A percentile compares a stretch with the other conserved stretches of the same genome.
Conservation (phyloP, 2,888 invertebrate genomes). For the Nomada goodeniana region DNA sequence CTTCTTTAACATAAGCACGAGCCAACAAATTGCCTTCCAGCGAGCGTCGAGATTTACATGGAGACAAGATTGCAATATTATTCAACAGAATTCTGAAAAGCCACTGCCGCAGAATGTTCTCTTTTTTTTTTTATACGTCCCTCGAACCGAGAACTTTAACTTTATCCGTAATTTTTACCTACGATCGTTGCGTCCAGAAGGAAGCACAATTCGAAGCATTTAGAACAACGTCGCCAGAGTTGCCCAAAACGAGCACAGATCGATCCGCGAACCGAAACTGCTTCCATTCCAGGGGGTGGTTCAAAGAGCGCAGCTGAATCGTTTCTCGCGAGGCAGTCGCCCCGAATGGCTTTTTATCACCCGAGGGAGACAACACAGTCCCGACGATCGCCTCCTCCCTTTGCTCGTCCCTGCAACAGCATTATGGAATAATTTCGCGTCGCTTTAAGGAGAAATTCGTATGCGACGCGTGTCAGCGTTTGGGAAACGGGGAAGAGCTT, state of each 20-base stretch:
- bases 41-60: neutral
- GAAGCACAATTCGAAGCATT: neutral
- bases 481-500: neutral
- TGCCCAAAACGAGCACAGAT: slow-evolving; percentile 15
- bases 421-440: neutral
- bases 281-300: slow-evolving; percentile 27
- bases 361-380: neutral
- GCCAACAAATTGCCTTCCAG: slow-evolving; percentile 10
- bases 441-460: neutral
- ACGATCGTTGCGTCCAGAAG: too few species aligned
- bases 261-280: slow-evolving; percentile 37
- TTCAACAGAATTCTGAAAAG: slow-evolving; percentile 2
- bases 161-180: too few species aligned
- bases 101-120: too few species aligned
- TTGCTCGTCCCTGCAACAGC: neutral
- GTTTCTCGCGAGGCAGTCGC: slow-evolving; percentile 38
- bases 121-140: too few species aligned
- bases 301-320: too few species aligned
- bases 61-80: neutral
- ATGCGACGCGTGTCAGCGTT: slow-evolving; percentile 12
- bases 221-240: slow-evolving; percentile 22
- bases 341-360: slow-evolving; percentile 42
- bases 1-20: slow-evolving; percentile 29
- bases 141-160: too few species aligned
- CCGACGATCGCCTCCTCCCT: neutral